A percentile compares a stretch with the other conserved stretches of the same genome.
Conservation (phyloP, 1,140 invertebrate genomes). For the Hestina assimilis region DNA sequence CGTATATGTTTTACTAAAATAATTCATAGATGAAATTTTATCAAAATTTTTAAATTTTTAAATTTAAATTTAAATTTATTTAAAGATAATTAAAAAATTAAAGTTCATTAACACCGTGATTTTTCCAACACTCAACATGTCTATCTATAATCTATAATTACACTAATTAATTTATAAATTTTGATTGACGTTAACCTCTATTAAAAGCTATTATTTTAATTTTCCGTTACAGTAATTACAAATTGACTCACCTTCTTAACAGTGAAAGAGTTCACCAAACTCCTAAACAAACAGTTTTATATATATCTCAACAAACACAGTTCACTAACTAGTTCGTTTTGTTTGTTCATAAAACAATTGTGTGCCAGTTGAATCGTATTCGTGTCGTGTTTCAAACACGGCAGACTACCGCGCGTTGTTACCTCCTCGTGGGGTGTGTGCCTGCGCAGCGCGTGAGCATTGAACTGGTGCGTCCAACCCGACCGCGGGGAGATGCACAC, state of each 20-base stretch:
- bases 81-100: too few species aligned
- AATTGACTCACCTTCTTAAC: constrained; percentile 18
- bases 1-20: not conserved
- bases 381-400: constrained; percentile 42
- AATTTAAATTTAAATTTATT: too few species aligned
- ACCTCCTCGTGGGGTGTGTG: constrained; percentile 45
- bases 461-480: constrained; percentile 62
- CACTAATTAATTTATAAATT: constrained; percentile 7
- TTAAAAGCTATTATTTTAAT: constrained; percentile 4
- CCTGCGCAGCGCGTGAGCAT: constrained; percentile 61
- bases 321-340: constrained; percentile 39
- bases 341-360: constrained; percentile 36
- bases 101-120: constrained; percentile 14
- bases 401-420: constrained; percentile 32
- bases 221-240: not conserved
- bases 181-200: not conserved
- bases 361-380: constrained; percentile 22
- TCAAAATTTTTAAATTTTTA: too few species aligned
- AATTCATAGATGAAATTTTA: too few species aligned
- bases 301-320: constrained; percentile 43
- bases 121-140: too few species aligned
- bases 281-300: constrained; percentile 31
- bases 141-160: too few species aligned
- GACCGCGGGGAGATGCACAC: constrained; percentile 35
- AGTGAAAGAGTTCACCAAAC: constrained; percentile 29